phyloP scores from a whole-genome alignment of 2,888 invertebrate species.

The Luperina testacea region DNA sequence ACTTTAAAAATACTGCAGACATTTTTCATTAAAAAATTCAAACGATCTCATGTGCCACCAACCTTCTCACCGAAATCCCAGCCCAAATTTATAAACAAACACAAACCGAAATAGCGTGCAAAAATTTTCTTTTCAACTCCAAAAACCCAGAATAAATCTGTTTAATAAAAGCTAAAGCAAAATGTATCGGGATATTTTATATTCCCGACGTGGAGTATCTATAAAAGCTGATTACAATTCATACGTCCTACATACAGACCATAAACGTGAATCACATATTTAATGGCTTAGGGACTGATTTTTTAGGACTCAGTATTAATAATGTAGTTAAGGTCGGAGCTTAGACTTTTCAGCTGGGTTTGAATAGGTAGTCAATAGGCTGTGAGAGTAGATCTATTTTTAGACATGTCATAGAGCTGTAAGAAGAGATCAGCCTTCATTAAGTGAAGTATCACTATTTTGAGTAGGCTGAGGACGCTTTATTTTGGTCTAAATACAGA shows the following conservation, averaged over 20 bases:
- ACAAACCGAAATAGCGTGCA: constrained; percentile 28
- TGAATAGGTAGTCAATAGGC: constrained; percentile 13
- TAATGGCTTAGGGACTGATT: constrained; percentile 37
- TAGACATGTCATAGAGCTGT: neutral
- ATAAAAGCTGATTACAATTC: constrained; percentile 64
- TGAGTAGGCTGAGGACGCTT: neutral
- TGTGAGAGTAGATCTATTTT: neutral
- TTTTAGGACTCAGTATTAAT: constrained; percentile 24
- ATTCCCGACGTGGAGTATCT: constrained; percentile 53
- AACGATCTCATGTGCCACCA: neutral
- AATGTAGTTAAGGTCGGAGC: constrained; percentile 7
- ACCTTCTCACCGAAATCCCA: constrained; percentile 17
- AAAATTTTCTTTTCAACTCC: constrained; percentile 52
- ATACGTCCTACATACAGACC: constrained; percentile 53
- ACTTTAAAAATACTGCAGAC: neutral
- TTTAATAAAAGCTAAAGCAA: constrained; percentile 51
- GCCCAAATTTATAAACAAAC: constrained; percentile 23
- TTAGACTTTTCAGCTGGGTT: constrained; percentile 20
- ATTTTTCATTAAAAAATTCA: neutral
- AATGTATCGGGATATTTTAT: constrained; percentile 59
- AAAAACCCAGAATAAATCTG: constrained; percentile 59
- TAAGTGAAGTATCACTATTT: neutral
- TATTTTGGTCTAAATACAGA: neutral
- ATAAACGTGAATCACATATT: constrained; percentile 55
- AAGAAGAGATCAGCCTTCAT: neutral